phyloP scores from a whole-genome alignment of 2,113 vertebrate genomes.

The Conger conger region DNA sequence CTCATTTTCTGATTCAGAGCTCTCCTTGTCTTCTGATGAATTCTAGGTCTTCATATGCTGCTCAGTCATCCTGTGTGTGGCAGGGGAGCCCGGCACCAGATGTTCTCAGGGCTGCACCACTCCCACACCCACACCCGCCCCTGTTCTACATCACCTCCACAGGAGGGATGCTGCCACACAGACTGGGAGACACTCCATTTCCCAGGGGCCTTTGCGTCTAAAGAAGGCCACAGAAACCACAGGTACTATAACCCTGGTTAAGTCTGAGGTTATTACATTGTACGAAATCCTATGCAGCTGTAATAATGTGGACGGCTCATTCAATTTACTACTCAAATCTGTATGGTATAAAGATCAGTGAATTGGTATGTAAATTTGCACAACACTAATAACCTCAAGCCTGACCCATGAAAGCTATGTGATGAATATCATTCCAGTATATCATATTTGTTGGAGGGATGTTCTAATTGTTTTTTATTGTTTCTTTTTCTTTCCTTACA shows the following conservation, averaged over 20 bases:
- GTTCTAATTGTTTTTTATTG: background rate
- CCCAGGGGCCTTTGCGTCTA: slow-evolving; percentile 68
- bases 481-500: slow-evolving; percentile 32
- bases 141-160: slow-evolving; percentile 22
- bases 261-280: background rate
- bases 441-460: background rate
- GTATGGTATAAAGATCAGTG: no score
- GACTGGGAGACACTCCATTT: slow-evolving; percentile 59
- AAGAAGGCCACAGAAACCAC: slow-evolving; percentile 30
- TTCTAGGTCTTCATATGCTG: slow-evolving; percentile 49
- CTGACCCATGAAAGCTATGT: background rate
- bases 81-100: slow-evolving; percentile 51
- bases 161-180: slow-evolving; percentile 53
- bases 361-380: background rate
- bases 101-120: slow-evolving; percentile 57
- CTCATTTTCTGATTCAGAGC: background rate
- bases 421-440: background rate
- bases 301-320: no score
- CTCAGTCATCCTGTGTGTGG: slow-evolving; percentile 61
- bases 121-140: slow-evolving; percentile 27
- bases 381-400: background rate
- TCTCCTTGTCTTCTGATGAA: background rate
- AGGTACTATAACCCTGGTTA: background rate
- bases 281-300: background rate
- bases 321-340: no score